Evolutionary conservation across 2,888 invertebrate genomes (phyloP).

Genomic region (Drosophila ezoana): DNA sequence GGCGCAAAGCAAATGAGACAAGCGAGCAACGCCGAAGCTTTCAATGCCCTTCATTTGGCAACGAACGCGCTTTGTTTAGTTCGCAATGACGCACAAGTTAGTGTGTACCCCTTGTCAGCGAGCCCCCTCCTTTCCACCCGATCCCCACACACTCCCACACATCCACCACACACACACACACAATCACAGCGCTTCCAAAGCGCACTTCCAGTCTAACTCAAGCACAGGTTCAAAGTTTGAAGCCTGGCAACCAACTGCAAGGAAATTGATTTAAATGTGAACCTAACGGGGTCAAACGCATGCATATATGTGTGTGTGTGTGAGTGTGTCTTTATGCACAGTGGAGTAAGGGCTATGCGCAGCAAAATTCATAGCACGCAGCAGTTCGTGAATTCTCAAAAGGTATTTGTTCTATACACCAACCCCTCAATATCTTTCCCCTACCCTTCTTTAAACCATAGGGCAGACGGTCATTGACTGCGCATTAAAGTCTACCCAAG

Average conservation of each 20-base stretch:
- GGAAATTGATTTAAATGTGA: slow-evolving; percentile 53
- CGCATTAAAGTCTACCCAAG: slow-evolving; percentile 46
- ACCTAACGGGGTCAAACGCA: slow-evolving; percentile 67
- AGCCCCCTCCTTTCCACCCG: not conserved
- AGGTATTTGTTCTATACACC: slow-evolving; percentile 13
- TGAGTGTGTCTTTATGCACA: not conserved
- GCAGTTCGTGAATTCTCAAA: slow-evolving; percentile 19
- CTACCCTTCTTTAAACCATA: not conserved
- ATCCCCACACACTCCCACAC: not conserved
- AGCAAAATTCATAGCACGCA: slow-evolving; percentile 21
- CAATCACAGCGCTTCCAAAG: slow-evolving; percentile 4
- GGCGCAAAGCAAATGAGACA: slow-evolving; percentile 14
- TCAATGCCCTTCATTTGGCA: slow-evolving; percentile 69
- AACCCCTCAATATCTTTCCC: not conserved
- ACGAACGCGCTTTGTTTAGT: slow-evolving; percentile 20
- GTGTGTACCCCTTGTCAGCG: not conserved
- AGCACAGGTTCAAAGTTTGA: slow-evolving; percentile 33
- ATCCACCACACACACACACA: not conserved
- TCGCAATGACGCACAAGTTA: slow-evolving; percentile 55
- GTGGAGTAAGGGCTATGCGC: slow-evolving; percentile 6
- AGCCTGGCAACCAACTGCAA: slow-evolving; percentile 38
- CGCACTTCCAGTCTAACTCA: slow-evolving; percentile 3
- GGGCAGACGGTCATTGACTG: slow-evolving; percentile 59
- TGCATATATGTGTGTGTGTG: slow-evolving; percentile 9
- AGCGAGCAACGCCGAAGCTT: slow-evolving; percentile 60